Conservation (phyloP, 1,140 invertebrate species). For the Oreohelix idahoensis region DNA sequence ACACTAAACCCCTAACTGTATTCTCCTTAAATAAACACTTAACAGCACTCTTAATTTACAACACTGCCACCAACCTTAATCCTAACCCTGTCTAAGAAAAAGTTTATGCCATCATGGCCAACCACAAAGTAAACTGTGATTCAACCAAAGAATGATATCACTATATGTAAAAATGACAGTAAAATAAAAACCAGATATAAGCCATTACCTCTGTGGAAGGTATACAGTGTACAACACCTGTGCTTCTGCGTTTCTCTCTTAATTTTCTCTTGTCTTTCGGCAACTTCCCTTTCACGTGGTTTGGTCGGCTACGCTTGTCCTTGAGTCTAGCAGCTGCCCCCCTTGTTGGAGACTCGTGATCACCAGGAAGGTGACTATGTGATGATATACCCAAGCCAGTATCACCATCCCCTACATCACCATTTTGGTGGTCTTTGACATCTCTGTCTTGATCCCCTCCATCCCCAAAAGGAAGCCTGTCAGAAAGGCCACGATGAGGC, state of each 20-base stretch:
- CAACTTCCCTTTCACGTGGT: constrained; percentile 77
- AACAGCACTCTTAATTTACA: too few species aligned
- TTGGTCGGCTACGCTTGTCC: constrained; percentile 74
- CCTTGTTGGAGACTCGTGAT: constrained; percentile 76
- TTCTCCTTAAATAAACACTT: too few species aligned
- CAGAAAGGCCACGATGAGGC: constrained; percentile 68
- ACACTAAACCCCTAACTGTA: too few species aligned
- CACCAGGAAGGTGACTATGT: constrained; percentile 48
- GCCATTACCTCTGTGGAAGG: constrained; percentile 79
- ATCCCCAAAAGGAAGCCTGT: constrained; percentile 49
- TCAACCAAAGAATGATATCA: too few species aligned
- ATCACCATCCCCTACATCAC: constrained; percentile 46
- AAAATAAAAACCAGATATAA: too few species aligned
- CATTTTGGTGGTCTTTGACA: constrained; percentile 62
- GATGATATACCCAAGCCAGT: constrained; percentile 11
- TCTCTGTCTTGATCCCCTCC: constrained; percentile 52
- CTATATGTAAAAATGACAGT: too few species aligned
- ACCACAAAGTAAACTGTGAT: too few species aligned
- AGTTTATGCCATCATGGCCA: too few species aligned
- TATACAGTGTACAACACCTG: constrained; percentile 78
- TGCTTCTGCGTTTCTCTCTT: constrained; percentile 79
- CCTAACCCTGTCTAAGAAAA: too few species aligned
- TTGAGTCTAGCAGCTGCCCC: constrained; percentile 69
- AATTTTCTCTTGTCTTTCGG: constrained; percentile 79
- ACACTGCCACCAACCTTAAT: too few species aligned